Base-by-base conservation (phyloP, 1,140 invertebrate genomes). In the Hypsibius dujardini region DNA sequence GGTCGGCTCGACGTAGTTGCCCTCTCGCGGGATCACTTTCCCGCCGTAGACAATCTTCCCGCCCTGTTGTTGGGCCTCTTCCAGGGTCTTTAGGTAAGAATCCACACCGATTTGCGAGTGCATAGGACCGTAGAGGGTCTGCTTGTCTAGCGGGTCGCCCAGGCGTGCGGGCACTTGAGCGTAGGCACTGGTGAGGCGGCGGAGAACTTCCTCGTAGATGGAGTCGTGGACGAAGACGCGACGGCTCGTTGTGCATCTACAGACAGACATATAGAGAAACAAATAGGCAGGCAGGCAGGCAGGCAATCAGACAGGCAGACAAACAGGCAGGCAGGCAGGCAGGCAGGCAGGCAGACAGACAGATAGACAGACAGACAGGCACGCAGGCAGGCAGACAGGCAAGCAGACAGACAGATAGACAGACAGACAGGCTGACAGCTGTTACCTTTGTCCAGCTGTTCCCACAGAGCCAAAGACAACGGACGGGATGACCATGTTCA, bases 401-500 rank as follows among this genome's bases (percentile, higher is more conserved):
- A 28, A 28, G 28, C 28, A 28, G 28, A 28, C 28, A 28, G 28
- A 28, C 28, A 28, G 28, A 28, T 28, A 28, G 28, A 28, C 28
- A 28, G 28, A 28, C 28, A 28, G 28, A 28, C 28, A 28, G 28
- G 28, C 28, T 0, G 28, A 28, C 28, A 28, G 28, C 28, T 28
- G 28, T 79, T 95, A 99, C 72, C 95, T 82, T 80, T 99, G 95
- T 2, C 95, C 95, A 69, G 92, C 90, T 46, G 95, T 98, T 71
- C 95, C 95, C 73, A 92, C 88, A 79, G 92, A 96, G 3, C 95
- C 93, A 81, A 99, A 99, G 3, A 98, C 82, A 0, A 89, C 87
- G 1, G 94, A 90, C 76, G 88, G 85, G 3, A 94, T 83, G 2
- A 94, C 86, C 85, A 96, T 86, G 70, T 95, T 87, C 1, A 95